Conservation (phyloP, 2,888 invertebrate genomes). For the Gasteruption jaculator region DNA sequence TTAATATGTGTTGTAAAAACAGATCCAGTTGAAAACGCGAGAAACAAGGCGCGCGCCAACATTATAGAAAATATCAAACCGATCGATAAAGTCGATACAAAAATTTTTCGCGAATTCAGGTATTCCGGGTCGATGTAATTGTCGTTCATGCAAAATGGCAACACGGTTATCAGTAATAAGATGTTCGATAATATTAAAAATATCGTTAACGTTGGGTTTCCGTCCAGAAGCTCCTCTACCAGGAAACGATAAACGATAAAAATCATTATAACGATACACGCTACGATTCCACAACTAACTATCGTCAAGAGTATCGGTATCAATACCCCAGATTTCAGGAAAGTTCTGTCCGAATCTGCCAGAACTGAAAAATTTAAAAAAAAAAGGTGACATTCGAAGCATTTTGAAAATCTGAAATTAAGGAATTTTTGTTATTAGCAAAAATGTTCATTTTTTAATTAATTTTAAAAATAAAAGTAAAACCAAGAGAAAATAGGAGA, state of each 20-base stretch:
- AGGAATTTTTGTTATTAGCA: no score
- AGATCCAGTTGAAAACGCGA: constrained; percentile 63
- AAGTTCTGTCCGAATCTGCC: constrained; percentile 15
- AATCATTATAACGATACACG: constrained; percentile 62
- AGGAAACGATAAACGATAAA: constrained; percentile 65
- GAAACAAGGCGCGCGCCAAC: constrained; percentile 61
- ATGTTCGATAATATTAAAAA: constrained; percentile 50
- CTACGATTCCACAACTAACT: constrained; percentile 62
- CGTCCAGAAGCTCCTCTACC: constrained; percentile 63
- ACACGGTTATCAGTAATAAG: constrained; percentile 47
- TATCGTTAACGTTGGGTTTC: constrained; percentile 58
- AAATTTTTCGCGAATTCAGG: constrained; percentile 58
- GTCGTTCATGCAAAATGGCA: constrained; percentile 50
- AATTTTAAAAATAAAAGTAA: no score
- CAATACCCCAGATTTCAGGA: constrained; percentile 52
- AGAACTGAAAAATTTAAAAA: no score
- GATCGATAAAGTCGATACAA: constrained; percentile 60
- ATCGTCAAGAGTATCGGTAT: constrained; percentile 63
- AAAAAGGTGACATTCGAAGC: no score
- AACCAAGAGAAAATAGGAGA: no score
- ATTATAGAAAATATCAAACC: constrained; percentile 63
- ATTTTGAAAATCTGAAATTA: no score
- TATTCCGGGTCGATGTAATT: constrained; percentile 34
- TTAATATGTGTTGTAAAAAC: constrained; percentile 68
- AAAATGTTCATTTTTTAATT: no score